Conservation (phyloP, 2,113 vertebrate genomes). For the Pachyramphus minor region DNA sequence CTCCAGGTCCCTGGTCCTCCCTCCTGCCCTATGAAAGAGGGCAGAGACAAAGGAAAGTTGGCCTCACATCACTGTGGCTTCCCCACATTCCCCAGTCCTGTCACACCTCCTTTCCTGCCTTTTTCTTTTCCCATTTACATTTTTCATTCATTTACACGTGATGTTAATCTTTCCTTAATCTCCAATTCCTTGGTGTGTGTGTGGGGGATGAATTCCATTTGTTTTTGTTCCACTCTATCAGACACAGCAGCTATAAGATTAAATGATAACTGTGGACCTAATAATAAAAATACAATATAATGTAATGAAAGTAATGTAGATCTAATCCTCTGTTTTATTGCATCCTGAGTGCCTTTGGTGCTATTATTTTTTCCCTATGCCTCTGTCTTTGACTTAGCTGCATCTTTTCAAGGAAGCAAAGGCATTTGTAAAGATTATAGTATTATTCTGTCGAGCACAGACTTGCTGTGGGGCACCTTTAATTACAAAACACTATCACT, state of each 20-base stretch:
- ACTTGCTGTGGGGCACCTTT: constrained; percentile 79
- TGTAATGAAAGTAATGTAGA: constrained; percentile 73
- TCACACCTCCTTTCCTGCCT: not conserved
- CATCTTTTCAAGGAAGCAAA: constrained; percentile 77
- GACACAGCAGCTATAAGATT: constrained; percentile 71
- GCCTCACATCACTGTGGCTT: not conserved
- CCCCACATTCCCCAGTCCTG: not conserved
- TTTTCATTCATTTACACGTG: constrained; percentile 71
- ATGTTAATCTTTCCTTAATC: constrained; percentile 71
- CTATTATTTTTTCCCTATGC: constrained; percentile 55
- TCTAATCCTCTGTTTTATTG: constrained; percentile 74
- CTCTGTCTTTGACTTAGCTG: constrained; percentile 71
- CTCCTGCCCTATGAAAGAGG: not conserved
- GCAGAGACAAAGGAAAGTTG: not conserved
- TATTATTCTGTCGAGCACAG: constrained; percentile 71
- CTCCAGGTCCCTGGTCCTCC: not conserved
- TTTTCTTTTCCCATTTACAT: constrained; percentile 51
- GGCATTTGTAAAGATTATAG: constrained; percentile 82
- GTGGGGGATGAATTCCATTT: constrained; percentile 59
- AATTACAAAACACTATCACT: constrained; percentile 80
- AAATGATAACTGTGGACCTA: constrained; percentile 70
- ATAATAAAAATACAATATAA: constrained; percentile 75
- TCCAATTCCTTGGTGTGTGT: constrained; percentile 57
- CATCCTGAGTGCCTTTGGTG: constrained; percentile 74
- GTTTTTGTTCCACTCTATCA: constrained; percentile 75